phyloP scores from a whole-genome alignment of 2,888 invertebrate genomes.

The Glaucopsyche alexis region DNA sequence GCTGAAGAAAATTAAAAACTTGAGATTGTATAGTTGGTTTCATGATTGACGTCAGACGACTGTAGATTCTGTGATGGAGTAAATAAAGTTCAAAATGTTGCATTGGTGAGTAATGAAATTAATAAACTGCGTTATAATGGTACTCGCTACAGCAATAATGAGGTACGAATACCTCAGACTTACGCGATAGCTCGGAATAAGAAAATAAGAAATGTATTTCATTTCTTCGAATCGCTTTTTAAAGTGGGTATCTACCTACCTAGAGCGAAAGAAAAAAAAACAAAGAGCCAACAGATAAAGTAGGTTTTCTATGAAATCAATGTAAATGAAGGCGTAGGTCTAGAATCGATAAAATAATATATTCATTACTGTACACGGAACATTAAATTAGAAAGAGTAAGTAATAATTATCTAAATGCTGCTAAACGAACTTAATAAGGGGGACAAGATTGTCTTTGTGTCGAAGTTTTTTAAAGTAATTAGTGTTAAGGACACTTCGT shows the following conservation, averaged over 20 bases:
- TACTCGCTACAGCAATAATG: slow-evolving; percentile 12
- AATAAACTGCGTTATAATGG: slow-evolving; percentile 19
- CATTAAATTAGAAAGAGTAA: not conserved
- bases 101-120: not conserved
- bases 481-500: not conserved
- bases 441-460: slow-evolving; percentile 2
- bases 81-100: not conserved
- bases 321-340: not conserved
- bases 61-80: not conserved
- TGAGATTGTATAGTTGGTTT: slow-evolving; percentile 6
- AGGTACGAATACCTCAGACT: slow-evolving; percentile 1
- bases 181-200: slow-evolving; percentile 11
- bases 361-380: not conserved
- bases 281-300: not conserved
- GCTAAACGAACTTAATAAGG: not conserved
- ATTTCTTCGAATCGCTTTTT: not conserved
- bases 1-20: slow-evolving; percentile 21
- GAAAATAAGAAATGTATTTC: not conserved
- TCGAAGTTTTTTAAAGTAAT: not conserved
- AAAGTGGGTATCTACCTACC: not conserved
- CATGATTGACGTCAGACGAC: not conserved
- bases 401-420: not conserved
- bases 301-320: not conserved
- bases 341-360: not conserved
- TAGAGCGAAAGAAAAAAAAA: no score